Evolutionary conservation across 2,113 vertebrate species (phyloP), one percentile per base, ranked within the genome.

Genomic region (Syngnathoides biaculeatus): DNA sequence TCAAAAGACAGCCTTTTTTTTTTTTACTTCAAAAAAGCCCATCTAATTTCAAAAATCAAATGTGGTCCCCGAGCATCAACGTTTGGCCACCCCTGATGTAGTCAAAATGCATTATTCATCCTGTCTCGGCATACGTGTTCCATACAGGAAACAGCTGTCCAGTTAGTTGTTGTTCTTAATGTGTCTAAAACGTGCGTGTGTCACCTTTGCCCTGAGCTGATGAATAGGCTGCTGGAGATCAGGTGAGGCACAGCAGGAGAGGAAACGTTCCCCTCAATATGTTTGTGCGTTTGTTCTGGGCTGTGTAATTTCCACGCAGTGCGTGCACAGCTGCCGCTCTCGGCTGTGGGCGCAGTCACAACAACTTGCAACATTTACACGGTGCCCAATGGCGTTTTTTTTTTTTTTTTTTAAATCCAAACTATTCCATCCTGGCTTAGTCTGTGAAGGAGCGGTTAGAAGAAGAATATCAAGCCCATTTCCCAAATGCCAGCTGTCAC

Each of bases 401-500:
- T n/a, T n/a, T n/a, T n/a, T n/a, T n/a, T n/a, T n/a, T n/a, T 43
- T 62, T 8, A 40, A 62, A 62, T 62, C 59, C 38, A 24, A 62
- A 62, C 20, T 62, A 62, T 22, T 61, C 2, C 20, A 40, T 42
- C 19, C 19, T 22, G 12, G 20, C 11, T 61, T 39, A n/a, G 39
- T 42, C n/a, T 24, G 22, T 20, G 2, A 62, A 40, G n/a, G 8
- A 42, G 3, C 14, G 52, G 60, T 81, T 71, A 77, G 79, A 77
- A 60, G 40, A 84, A 81, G 73, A 84, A 84, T 9, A 84, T 83
- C 77, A 52, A 73, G n/a, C 40, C 45, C 26, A 66, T 78, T 77
- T 76, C 69, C 68, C 86, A 86, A 65, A 68, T 71, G 81, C 73
- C 74, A 73, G 72, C 71, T 68, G 63, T 35, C 70, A 27, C 60